Evolutionary conservation across 23 tunicate species (phyloP), one percentile per base, ranked within the genome.

Genomic region (Oikopleura vanhoeffeni): DNA sequence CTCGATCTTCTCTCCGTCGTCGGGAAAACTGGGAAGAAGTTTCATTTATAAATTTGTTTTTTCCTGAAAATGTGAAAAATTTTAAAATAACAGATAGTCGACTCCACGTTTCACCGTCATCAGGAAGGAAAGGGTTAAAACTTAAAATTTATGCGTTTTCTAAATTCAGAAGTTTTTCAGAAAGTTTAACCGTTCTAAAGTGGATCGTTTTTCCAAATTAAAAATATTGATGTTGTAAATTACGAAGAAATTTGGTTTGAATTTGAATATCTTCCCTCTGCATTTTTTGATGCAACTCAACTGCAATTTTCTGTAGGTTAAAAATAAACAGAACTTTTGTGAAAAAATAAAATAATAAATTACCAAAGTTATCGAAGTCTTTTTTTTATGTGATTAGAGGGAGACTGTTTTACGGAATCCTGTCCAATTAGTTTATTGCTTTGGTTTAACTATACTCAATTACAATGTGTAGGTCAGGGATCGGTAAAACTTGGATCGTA

Each of bases 181-280:
- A n/a, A n/a, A n/a, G n/a, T n/a, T n/a, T n/a, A n/a, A n/a, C n/a
- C n/a, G n/a, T n/a, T n/a, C n/a, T n/a, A n/a, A n/a, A n/a, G n/a
- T n/a, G 79, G 79, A 30, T 18, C 79, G 36, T 71, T 30, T 30
- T 71, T 71, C 35, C 79, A 38, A 28, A 13, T 71, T 3, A 38
- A 71, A 2, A 71, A 71, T 71, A 33, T 71, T 2, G 36, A 71
- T 18, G 38, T 71, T 30, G 79, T 71, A 33, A 71, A 71, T 38
- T 71, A 71, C 38, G 79, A 71, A 18, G 79, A 71, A 71, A 18
- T 71, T 3, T 71, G 79, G 79, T 71, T 71, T 71, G 79, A 71
- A 30, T 71, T 71, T 30, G 79, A 71, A 4, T 71, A 71, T 38
- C 4, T 30, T 71, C 4, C 34, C 3, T 18, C 35, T 33, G 79